Conservation (phyloP, 2,797 vertebrate genomes). For the Coranthus polyacanthus region DNA sequence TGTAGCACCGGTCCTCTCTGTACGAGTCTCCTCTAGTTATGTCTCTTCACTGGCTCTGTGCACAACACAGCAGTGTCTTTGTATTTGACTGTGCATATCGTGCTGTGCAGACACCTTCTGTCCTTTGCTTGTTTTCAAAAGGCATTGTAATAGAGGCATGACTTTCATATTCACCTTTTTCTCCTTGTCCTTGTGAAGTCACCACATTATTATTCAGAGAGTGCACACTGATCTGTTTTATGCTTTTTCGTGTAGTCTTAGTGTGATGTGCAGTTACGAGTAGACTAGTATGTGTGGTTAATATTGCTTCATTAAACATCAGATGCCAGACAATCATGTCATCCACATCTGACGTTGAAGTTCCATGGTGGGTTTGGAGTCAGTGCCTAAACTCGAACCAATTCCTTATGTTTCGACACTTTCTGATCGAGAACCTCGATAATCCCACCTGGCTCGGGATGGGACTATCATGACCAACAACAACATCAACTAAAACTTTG, state of each 20-base stretch:
- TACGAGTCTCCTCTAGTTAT: slow-evolving; percentile 68
- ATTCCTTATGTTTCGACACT: no score
- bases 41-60: slow-evolving; percentile 53
- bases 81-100: slow-evolving; percentile 6
- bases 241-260: slow-evolving; percentile 5
- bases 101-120: slow-evolving; percentile 21
- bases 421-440: no score
- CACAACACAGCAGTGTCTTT: slow-evolving; percentile 30
- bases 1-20: slow-evolving; percentile 48
- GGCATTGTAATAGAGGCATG: slow-evolving; percentile 17
- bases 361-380: not conserved
- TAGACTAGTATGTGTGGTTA: not conserved
- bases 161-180: slow-evolving; percentile 10
- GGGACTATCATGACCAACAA: no score
- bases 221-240: not conserved
- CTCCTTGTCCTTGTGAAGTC: not conserved
- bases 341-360: not conserved
- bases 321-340: no score
- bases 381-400: not conserved
- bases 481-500: no score
- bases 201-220: slow-evolving; percentile 7
- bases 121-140: slow-evolving; percentile 22
- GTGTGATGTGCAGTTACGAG: not conserved
- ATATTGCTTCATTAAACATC: no score
- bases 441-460: no score